Conservation (phyloP, 2,113 vertebrate species). For the Phyllostomus hastatus region DNA sequence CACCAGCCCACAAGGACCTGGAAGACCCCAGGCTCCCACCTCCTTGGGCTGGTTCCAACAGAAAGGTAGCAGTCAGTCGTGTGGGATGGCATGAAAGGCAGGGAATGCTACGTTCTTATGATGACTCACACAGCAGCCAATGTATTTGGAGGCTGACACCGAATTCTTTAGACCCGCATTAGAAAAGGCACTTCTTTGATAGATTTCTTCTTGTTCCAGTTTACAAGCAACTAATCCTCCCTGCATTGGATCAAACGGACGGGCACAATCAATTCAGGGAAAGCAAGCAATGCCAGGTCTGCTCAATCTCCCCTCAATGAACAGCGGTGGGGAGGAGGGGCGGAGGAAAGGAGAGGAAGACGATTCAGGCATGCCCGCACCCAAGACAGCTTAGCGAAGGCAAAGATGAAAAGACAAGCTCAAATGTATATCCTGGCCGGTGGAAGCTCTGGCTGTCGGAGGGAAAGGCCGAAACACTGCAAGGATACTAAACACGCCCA, state of each 20-base stretch:
- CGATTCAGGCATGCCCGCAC: slow-evolving; percentile 23
- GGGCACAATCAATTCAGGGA: slow-evolving; percentile 66
- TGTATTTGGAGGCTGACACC: not conserved
- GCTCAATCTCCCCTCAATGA: slow-evolving; percentile 68
- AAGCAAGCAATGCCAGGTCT: slow-evolving; percentile 61
- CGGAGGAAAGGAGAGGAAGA: not conserved
- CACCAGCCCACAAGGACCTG: not conserved
- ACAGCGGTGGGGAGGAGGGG: not conserved
- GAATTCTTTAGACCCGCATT: slow-evolving; percentile 11
- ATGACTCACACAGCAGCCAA: not conserved
- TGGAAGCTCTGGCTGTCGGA: slow-evolving; percentile 74
- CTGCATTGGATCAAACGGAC: slow-evolving; percentile 60
- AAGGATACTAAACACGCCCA: slow-evolving; percentile 44
- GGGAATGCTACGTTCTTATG: not conserved
- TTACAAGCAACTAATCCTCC: slow-evolving; percentile 69
- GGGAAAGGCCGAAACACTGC: slow-evolving; percentile 62
- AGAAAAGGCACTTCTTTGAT: slow-evolving; percentile 68
- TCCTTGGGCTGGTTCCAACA: not conserved
- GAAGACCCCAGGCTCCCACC: not conserved
- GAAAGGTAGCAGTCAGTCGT: not conserved
- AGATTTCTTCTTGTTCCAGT: slow-evolving; percentile 68
- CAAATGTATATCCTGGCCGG: slow-evolving; percentile 74
- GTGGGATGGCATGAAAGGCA: rapidly evolving
- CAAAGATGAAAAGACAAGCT: slow-evolving; percentile 69
- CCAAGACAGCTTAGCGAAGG: slow-evolving; percentile 48